These are phyloP conservation scores for Drosophila dunni DNA, from an alignment of 1,140 invertebrate species.

Conservation along the genomic window DNA sequence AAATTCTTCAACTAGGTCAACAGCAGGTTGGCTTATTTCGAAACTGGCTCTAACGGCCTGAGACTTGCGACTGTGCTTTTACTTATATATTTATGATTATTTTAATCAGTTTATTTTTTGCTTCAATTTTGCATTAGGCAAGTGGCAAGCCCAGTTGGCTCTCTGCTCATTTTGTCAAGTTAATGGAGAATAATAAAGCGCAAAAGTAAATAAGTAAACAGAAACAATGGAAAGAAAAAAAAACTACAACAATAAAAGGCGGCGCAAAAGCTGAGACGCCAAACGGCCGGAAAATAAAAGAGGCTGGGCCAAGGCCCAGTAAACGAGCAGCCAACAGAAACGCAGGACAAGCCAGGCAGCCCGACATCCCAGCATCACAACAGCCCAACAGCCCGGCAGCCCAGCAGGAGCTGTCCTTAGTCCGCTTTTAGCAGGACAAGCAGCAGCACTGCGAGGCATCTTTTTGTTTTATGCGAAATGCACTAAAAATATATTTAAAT, in stretches of 20 bases:
- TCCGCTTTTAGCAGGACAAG: constrained; percentile 10
- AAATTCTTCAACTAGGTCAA: neutral
- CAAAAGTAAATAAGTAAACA: constrained; percentile 83
- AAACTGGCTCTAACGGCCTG: constrained; percentile 5
- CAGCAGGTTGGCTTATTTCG: constrained; percentile 19
- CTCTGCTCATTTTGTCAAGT: constrained; percentile 78
- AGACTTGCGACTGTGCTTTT: constrained; percentile 30
- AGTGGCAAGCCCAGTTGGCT: constrained; percentile 38
- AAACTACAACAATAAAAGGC: constrained; percentile 81
- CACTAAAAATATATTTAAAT: constrained; percentile 84
- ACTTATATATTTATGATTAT: constrained; percentile 37
- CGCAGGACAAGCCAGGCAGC: neutral
- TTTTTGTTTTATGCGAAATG: constrained; percentile 83
- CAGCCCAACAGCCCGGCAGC: constrained; percentile 6
- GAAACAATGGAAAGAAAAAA: constrained; percentile 36
- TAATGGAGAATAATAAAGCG: constrained; percentile 83
- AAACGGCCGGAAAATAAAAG: constrained; percentile 81
- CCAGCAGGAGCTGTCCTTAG: constrained; percentile 1
- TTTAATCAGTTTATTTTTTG: constrained; percentile 9
- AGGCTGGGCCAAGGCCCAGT: constrained; percentile 54
- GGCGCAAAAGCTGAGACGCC: constrained; percentile 74
- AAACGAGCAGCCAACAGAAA: constrained; percentile 39
- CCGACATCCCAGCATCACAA: constrained; percentile 8
- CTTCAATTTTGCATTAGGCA: constrained; percentile 43
- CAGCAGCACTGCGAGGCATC: constrained; percentile 67